Conservation (phyloP, 2,113 vertebrate genomes). For the Megaceryle maxima region DNA sequence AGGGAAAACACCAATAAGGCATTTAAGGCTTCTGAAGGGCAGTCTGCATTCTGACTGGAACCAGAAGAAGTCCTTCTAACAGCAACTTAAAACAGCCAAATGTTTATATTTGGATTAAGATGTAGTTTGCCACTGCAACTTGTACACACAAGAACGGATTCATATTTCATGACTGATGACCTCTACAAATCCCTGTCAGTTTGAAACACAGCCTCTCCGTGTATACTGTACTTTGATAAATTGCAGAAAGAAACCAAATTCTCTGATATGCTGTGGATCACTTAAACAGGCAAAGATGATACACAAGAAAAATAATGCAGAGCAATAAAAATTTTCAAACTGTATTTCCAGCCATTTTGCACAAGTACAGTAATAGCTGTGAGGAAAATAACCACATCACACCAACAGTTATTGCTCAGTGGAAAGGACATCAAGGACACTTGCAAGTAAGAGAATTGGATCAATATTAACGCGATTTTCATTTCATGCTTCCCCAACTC, state of each 20-base stretch:
- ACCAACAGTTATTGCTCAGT: slow-evolving; percentile 74
- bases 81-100: background rate
- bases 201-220: background rate
- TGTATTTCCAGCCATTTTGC: slow-evolving; percentile 16
- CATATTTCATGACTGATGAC: slow-evolving; percentile 43
- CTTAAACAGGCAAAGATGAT: slow-evolving; percentile 30
- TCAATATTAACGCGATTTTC: slow-evolving; percentile 98
- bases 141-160: slow-evolving; percentile 17
- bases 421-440: slow-evolving; percentile 90
- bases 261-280: background rate
- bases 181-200: slow-evolving; percentile 25
- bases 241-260: background rate
- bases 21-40: background rate
- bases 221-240: background rate
- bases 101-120: slow-evolving; percentile 36
- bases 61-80: background rate
- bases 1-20: background rate
- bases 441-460: slow-evolving; percentile 91
- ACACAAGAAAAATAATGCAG: slow-evolving; percentile 22
- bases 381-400: slow-evolving; percentile 71
- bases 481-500: slow-evolving; percentile 99
- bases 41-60: background rate
- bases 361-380: slow-evolving; percentile 33
- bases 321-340: slow-evolving; percentile 25
- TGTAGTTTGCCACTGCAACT: slow-evolving; percentile 26